Percentiles rank a stretch among this genome's conserved stretches.
Evolutionary conservation across 2,888 invertebrate species (phyloP).

Genomic region (Elegia similella): DNA sequence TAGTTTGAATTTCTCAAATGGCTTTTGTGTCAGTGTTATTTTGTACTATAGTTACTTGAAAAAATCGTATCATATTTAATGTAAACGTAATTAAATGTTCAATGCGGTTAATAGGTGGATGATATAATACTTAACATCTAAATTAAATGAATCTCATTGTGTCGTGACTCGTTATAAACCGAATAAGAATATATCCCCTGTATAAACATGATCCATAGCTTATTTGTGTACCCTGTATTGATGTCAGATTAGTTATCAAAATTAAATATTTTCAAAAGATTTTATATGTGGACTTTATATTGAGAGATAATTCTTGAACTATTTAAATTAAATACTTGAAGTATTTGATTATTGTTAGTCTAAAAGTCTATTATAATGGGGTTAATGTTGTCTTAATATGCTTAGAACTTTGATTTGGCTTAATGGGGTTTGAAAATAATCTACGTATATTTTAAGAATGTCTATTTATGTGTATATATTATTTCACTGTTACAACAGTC

Average conservation of each 20-base stretch:
- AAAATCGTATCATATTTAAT: not conserved
- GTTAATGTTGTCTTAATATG: slow-evolving; percentile 39
- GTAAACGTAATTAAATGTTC: not conserved
- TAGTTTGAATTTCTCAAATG: not conserved
- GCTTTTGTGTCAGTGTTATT: not conserved
- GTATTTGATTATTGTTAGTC: slow-evolving; percentile 16
- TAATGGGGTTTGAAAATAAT: slow-evolving; percentile 29
- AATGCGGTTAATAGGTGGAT: not conserved
- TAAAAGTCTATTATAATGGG: slow-evolving; percentile 18
- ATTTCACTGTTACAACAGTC: slow-evolving; percentile 18
- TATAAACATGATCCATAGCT: slow-evolving; percentile 12
- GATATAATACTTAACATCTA: not conserved
- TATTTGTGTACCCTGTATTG: slow-evolving; percentile 8
- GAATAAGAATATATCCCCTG: slow-evolving; percentile 1
- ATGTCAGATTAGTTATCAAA: slow-evolving; percentile 8
- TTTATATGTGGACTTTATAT: slow-evolving; percentile 13
- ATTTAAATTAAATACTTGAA: slow-evolving; percentile 16
- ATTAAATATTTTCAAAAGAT: slow-evolving; percentile 13
- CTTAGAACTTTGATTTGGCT: slow-evolving; percentile 30
- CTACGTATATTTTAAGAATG: slow-evolving; percentile 31
- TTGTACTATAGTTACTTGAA: not conserved
- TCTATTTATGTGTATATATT: slow-evolving; percentile 40
- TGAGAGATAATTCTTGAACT: slow-evolving; percentile 1
- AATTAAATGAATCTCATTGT: slow-evolving; percentile 34
- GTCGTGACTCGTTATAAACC: slow-evolving; percentile 7